These are phyloP conservation scores for Volucella inanis DNA, from an alignment of 2,888 invertebrate species.

Conservation along the genomic window DNA sequence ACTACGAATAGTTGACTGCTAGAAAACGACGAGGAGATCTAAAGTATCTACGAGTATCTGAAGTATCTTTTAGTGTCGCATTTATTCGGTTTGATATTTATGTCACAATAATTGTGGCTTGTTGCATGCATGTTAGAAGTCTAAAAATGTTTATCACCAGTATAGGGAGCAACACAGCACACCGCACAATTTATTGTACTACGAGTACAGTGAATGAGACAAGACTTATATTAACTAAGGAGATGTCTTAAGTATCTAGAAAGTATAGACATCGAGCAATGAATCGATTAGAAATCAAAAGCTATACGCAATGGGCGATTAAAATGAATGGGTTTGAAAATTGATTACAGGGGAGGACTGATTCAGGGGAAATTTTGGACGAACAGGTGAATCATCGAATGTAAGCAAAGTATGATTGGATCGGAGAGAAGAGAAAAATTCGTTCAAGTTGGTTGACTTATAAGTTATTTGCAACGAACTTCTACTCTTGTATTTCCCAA, in stretches of 20 bases:
- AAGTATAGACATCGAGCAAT: neutral
- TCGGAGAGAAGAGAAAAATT: neutral
- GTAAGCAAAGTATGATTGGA: no score
- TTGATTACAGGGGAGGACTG: slow-evolving; percentile 23
- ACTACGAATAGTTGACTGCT: neutral
- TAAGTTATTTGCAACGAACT: neutral
- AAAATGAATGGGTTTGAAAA: slow-evolving; percentile 6
- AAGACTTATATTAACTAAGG: neutral
- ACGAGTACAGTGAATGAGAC: neutral
- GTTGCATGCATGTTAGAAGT: slow-evolving; percentile 63
- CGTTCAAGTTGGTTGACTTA: neutral
- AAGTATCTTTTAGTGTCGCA: slow-evolving; percentile 73
- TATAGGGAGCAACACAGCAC: slow-evolving; percentile 2
- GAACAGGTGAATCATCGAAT: neutral
- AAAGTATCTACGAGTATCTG: slow-evolving; percentile 59
- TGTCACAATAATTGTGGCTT: slow-evolving; percentile 73
- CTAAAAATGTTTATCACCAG: slow-evolving; percentile 54
- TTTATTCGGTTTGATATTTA: slow-evolving; percentile 72
- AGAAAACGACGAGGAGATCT: slow-evolving; percentile 36
- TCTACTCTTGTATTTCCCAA: no score
- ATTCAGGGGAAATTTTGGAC: slow-evolving; percentile 1
- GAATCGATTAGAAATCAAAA: slow-evolving; percentile 29
- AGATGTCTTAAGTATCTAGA: neutral
- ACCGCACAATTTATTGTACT: slow-evolving; percentile 41
- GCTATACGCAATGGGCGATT: slow-evolving; percentile 28